Evolutionary conservation across 2,888 invertebrate species (phyloP).

Genomic region (Metacarcinus magister): DNA sequence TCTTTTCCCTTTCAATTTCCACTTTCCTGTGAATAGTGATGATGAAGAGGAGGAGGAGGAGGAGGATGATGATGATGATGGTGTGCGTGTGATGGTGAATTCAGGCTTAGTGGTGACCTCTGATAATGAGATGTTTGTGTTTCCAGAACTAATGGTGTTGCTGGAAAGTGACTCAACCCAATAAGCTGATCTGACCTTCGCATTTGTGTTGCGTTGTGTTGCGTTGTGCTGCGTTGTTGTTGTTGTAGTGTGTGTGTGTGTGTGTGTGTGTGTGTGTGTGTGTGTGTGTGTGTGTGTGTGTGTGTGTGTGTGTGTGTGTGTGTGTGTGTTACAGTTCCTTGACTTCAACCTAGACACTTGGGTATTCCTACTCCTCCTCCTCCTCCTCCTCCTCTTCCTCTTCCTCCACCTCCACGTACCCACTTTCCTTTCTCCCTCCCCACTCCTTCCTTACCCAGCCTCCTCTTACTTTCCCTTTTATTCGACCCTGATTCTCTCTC

Average conservation of each 20-base stretch:
- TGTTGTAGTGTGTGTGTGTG: not conserved
- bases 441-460: not conserved
- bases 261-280: not conserved
- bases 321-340: slow-evolving; percentile 31
- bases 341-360: not conserved
- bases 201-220: not conserved
- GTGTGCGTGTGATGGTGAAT: not conserved
- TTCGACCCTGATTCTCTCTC: not conserved
- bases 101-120: too few species aligned
- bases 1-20: not conserved
- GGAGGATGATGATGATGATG: slow-evolving; percentile 3
- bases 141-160: too few species aligned
- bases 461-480: not conserved
- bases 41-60: not conserved
- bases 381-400: slow-evolving; percentile 44
- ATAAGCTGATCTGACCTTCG: not conserved
- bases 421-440: not conserved
- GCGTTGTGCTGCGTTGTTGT: not conserved
- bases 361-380: slow-evolving; percentile 21
- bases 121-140: too few species aligned
- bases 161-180: too few species aligned
- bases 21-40: not conserved
- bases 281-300: slow-evolving; percentile 15
- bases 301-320: slow-evolving; percentile 49
- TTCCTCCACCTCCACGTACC: not conserved